Evolutionary conservation across 2,888 invertebrate species (phyloP), one percentile per base, ranked within the genome.

Genomic region (Leptothorax acervorum): DNA sequence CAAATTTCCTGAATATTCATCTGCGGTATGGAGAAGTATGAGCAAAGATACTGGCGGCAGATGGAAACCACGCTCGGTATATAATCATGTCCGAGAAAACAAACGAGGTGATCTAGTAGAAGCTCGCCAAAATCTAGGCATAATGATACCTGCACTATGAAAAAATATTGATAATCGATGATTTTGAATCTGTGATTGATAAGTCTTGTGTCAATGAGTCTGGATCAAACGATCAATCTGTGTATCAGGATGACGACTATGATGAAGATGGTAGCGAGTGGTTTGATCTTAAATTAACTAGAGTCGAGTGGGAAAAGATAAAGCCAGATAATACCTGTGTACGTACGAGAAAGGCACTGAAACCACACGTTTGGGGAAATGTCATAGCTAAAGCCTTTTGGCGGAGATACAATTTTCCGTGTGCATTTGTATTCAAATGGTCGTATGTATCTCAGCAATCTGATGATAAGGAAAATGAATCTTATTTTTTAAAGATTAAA

Each of bases 391-490:
- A 62, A 18, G 62, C 35, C 35, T 62, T 62, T 62, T 35, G 62
- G 31, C 62, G 62, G 35, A 62, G 35, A 62, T 62, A 62, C 18
- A 62, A 62, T 62, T 62, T 62, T 62, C 18, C 62, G 5, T 62
- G 28, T 62, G 62, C 9, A 62, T 62, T 62, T 62, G 18, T 62
- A 62, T 62, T 62, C 9, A 62, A 62, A 62, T 35, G 62, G 62
- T 62, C 62, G 4, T 12, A 18, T 4, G 35, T 62, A 62, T 62
- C 35, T 1, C 9, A 62, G 6, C 62, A 62, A 62, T 62, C 35
- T 62, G 35, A 62, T 62, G 18, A 62, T 18, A 62, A 62, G 62
- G 4, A 62, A 62, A 62, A 62, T 62, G 0, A 35, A 35, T 35
- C 35, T 62, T 62, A 62, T 62, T 62, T 62, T 62, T 62, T 62